phyloP scores from a whole-genome alignment of 2,888 invertebrate species.

The Drosophila nr. perissopoda region DNA sequence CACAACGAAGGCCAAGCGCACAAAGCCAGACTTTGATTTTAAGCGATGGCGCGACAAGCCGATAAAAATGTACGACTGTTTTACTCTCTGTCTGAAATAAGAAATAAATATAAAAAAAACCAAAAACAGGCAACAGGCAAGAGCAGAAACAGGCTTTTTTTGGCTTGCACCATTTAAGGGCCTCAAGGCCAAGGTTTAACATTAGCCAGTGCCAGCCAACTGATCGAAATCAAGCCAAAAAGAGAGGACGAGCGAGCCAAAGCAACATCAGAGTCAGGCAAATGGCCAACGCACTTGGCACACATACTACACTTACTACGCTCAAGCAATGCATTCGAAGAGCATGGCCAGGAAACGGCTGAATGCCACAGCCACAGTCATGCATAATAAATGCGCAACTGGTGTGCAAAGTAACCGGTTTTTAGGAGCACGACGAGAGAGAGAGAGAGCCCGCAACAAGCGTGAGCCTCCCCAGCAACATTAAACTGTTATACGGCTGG shows the following conservation, averaged over 20 bases:
- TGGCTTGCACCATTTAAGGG: conserved; percentile 75
- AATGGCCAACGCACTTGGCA: conserved; percentile 55
- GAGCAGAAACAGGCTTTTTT: conserved; percentile 50
- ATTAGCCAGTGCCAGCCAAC: conserved; percentile 29
- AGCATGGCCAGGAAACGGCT: conserved; percentile 45
- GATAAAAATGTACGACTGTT: conserved; percentile 38
- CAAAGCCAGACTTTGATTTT: conserved; percentile 49
- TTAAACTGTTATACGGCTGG: conserved; percentile 66
- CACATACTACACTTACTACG: conserved; percentile 44
- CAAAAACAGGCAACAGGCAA: conserved; percentile 11
- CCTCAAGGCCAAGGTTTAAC: conserved; percentile 83
- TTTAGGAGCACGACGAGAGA: conserved; percentile 54
- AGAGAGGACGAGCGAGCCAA: conserved; percentile 21
- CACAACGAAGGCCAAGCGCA: conserved; percentile 46
- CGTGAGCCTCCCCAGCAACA: background rate
- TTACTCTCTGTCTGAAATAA: background rate
- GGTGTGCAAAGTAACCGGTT: conserved; percentile 78
- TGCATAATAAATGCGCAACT: conserved; percentile 81
- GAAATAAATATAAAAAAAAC: background rate
- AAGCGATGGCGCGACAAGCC: conserved; percentile 23
- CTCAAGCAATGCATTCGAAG: conserved; percentile 22
- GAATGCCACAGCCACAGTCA: conserved; percentile 42
- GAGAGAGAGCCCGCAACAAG: conserved; percentile 15
- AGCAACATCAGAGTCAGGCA: conserved; percentile 4
- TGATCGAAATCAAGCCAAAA: conserved; percentile 59